phyloP scores from a whole-genome alignment of 1,140 invertebrate species.

The Drosophila rufa region DNA sequence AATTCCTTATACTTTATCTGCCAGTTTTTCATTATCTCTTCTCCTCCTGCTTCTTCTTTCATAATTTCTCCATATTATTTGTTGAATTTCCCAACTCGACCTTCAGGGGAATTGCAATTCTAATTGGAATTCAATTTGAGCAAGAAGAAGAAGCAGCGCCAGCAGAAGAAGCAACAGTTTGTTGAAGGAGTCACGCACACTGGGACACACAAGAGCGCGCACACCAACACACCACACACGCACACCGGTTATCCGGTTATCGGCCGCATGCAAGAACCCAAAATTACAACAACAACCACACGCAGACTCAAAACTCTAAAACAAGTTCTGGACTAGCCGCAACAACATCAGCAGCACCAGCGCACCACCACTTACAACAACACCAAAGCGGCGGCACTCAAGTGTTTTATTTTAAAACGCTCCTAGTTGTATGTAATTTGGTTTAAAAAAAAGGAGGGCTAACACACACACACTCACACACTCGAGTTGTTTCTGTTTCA shows the following conservation, averaged over 20 bases:
- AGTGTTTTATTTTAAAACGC: conserved; percentile 77
- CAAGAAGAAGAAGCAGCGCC: conserved; percentile 56
- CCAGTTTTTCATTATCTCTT: conserved; percentile 5
- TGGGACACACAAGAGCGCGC: conserved; percentile 25
- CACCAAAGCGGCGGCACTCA: conserved; percentile 40
- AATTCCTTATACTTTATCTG: conserved; percentile 15
- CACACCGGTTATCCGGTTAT: conserved; percentile 82
- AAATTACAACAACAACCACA: conserved; percentile 46
- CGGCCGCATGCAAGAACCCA: conserved; percentile 74
- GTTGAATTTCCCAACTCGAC: conserved; percentile 36
- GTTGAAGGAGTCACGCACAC: conserved; percentile 66
- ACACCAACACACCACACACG: conserved; percentile 56
- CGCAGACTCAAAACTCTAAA: conserved; percentile 51
- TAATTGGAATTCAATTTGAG: conserved; percentile 70
- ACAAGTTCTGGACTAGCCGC: conserved; percentile 69
- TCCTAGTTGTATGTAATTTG: conserved; percentile 26
- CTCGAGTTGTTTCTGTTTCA: conserved; percentile 5
- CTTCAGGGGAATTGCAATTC: conserved; percentile 62
- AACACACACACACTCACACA: conserved; percentile 25
- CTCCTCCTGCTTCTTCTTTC: neutral
- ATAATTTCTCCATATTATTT: neutral
- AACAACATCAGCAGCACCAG: conserved; percentile 34
- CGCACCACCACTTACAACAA: conserved; percentile 24
- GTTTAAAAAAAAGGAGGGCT: conserved; percentile 1
- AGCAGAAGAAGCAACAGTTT: conserved; percentile 75